phyloP scores from a whole-genome alignment of 2,797 vertebrate genomes.

The Oreonectes daqikongensis region DNA sequence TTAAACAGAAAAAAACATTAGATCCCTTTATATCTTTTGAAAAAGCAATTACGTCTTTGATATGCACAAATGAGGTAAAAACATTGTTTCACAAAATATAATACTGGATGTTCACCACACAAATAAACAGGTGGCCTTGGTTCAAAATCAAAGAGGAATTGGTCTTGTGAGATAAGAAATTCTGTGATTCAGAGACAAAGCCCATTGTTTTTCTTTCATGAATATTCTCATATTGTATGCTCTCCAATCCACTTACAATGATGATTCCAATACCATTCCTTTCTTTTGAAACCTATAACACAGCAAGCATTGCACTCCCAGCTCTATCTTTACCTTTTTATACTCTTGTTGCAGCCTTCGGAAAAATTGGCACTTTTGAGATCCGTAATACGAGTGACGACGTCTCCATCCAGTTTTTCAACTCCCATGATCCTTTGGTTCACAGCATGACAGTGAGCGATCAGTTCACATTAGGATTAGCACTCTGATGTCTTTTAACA shows the following conservation, averaged over 20 bases:
- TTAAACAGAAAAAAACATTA: slow-evolving; percentile 60
- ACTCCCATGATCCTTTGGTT: slow-evolving; percentile 71
- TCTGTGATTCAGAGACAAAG: slow-evolving; percentile 35
- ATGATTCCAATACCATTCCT: slow-evolving; percentile 43
- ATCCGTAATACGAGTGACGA: slow-evolving; percentile 64
- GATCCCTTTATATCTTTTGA: slow-evolving; percentile 57
- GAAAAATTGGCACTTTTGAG: slow-evolving; percentile 64
- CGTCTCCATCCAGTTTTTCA: slow-evolving; percentile 57
- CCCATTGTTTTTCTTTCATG: slow-evolving; percentile 32
- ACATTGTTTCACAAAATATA: slow-evolving; percentile 72
- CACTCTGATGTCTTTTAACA: slow-evolving; percentile 72
- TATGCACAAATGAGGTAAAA: slow-evolving; percentile 83
- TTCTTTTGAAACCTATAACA: slow-evolving; percentile 48
- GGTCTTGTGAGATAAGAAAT: slow-evolving; percentile 51
- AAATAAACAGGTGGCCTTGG: slow-evolving; percentile 71
- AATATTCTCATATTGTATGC: slow-evolving; percentile 29
- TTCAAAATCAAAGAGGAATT: slow-evolving; percentile 67
- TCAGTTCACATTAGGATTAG: slow-evolving; percentile 78
- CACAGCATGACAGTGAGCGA: slow-evolving; percentile 72
- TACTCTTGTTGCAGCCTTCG: slow-evolving; percentile 60
- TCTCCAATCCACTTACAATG: slow-evolving; percentile 41
- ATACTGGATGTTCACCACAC: slow-evolving; percentile 72
- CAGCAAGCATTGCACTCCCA: slow-evolving; percentile 35
- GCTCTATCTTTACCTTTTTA: slow-evolving; percentile 50
- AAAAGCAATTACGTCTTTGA: slow-evolving; percentile 67